A percentile compares a stretch with the other conserved stretches of the same genome.
phyloP scores from a whole-genome alignment of 1,140 invertebrate genomes.

The Sycophila sp. region DNA sequence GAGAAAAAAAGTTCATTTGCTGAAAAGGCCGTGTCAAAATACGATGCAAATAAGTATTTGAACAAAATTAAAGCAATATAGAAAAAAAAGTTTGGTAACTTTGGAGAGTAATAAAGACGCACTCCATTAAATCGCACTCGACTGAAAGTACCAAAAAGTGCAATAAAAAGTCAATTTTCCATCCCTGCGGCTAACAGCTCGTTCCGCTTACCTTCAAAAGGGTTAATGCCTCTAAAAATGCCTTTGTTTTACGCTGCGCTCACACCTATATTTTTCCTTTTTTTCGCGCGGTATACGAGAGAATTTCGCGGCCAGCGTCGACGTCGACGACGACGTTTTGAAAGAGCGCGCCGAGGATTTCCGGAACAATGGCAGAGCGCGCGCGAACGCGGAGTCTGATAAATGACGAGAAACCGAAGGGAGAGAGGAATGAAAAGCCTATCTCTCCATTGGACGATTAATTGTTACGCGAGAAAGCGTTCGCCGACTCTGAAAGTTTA shows the following conservation, averaged over 20 bases:
- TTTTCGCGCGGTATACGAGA: neutral
- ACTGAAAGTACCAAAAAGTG: too few relatives aligned
- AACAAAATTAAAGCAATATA: too few relatives aligned
- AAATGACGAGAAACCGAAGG: slow-evolving; percentile 29
- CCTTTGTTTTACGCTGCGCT: neutral
- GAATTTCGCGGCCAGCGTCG: neutral
- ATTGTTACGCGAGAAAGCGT: slow-evolving; percentile 30
- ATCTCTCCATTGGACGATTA: slow-evolving; percentile 29
- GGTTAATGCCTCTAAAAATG: slow-evolving; percentile 9
- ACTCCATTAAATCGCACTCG: too few relatives aligned
- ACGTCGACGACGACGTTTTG: neutral
- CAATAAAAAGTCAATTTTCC: neutral
- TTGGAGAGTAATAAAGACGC: too few relatives aligned
- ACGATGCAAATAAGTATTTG: too few relatives aligned
- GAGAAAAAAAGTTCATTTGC: too few relatives aligned
- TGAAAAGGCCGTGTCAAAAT: too few relatives aligned
- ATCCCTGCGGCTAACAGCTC: neutral
- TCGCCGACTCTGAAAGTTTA: slow-evolving; percentile 32
- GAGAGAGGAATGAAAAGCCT: neutral
- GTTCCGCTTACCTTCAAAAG: neutral
- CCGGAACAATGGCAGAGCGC: slow-evolving; percentile 21
- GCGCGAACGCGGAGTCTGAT: too few relatives aligned
- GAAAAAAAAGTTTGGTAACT: too few relatives aligned
- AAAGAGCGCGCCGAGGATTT: slow-evolving; percentile 26
- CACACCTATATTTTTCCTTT: slow-evolving; percentile 3